A percentile compares a stretch with the other conserved stretches of the same genome.
phyloP scores from a whole-genome alignment of 2,888 invertebrate species.

The Catocala nupta region DNA sequence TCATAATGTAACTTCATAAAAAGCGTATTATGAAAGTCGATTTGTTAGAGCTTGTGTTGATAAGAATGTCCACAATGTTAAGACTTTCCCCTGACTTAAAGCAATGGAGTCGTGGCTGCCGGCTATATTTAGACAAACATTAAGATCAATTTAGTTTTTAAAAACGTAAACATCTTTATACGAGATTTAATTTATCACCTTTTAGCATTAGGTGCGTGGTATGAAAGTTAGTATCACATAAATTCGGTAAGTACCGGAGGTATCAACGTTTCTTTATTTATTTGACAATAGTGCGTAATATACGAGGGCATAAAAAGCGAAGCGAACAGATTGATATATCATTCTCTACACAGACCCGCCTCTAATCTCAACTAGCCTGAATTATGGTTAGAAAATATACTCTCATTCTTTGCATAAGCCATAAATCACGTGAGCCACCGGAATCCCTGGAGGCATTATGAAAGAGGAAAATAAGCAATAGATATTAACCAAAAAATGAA shows the following conservation, averaged over 20 bases:
- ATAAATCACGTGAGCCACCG: constrained; percentile 81
- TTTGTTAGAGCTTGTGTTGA: too few relatives aligned
- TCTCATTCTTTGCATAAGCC: constrained; percentile 84
- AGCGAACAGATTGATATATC: constrained; percentile 77
- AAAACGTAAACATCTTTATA: constrained; percentile 11
- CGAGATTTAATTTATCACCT: constrained; percentile 23
- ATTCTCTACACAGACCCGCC: constrained; percentile 68
- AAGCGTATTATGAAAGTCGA: too few relatives aligned
- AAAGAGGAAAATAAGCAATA: constrained; percentile 81
- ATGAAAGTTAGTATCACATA: constrained; percentile 43
- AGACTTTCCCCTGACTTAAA: too few relatives aligned
- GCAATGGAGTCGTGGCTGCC: too few relatives aligned
- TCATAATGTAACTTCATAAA: too few relatives aligned
- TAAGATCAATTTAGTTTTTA: too few relatives aligned
- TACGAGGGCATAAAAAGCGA: constrained; percentile 57
- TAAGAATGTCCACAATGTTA: too few relatives aligned
- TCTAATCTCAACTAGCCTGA: constrained; percentile 83
- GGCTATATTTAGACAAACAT: too few relatives aligned
- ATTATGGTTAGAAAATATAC: constrained; percentile 84
- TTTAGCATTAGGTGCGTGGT: constrained; percentile 25
- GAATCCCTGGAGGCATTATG: constrained; percentile 78
- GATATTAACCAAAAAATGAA: constrained; percentile 76
- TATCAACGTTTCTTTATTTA: constrained; percentile 52
- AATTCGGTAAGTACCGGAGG: constrained; percentile 38
- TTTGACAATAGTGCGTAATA: constrained; percentile 59